A percentile compares a stretch with the other conserved stretches of the same genome.
Conservation (phyloP, 2,888 invertebrate species). For the Lithodes maja region DNA sequence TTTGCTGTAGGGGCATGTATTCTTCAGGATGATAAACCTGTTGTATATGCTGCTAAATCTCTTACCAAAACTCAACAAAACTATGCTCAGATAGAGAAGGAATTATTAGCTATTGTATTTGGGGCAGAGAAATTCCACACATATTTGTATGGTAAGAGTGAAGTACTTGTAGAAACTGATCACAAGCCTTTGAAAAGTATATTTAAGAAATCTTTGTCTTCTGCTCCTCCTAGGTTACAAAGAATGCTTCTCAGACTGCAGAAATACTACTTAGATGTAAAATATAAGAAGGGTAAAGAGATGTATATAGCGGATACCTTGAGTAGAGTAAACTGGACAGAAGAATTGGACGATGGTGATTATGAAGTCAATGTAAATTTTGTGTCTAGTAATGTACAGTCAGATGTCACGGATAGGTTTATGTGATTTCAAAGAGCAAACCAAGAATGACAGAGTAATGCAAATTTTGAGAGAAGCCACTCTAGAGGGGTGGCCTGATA, state of each 20-base stretch:
- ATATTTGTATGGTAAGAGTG: background rate
- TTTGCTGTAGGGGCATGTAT: constrained; percentile 11
- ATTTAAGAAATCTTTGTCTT: constrained; percentile 3
- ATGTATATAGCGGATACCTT: constrained; percentile 29
- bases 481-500: constrained; percentile 25
- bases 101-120: constrained; percentile 18
- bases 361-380: constrained; percentile 6
- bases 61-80: constrained; percentile 4
- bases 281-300: constrained; percentile 22
- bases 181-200: background rate
- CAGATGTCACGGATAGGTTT: background rate
- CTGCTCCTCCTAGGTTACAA: constrained; percentile 14
- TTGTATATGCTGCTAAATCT: constrained; percentile 17
- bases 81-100: constrained; percentile 22
- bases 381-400: background rate
- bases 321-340: constrained; percentile 28
- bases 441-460: background rate
- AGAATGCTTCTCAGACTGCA: constrained; percentile 35
- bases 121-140: constrained; percentile 4
- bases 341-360: background rate
- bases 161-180: constrained; percentile 2
- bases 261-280: background rate
- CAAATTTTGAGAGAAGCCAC: constrained; percentile 1
- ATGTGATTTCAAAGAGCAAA: background rate
- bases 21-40: constrained; percentile 16